Evolutionary conservation across 2,113 vertebrate species (phyloP), one percentile per base, ranked within the genome.

Genomic region (Nannospalax galili): DNA sequence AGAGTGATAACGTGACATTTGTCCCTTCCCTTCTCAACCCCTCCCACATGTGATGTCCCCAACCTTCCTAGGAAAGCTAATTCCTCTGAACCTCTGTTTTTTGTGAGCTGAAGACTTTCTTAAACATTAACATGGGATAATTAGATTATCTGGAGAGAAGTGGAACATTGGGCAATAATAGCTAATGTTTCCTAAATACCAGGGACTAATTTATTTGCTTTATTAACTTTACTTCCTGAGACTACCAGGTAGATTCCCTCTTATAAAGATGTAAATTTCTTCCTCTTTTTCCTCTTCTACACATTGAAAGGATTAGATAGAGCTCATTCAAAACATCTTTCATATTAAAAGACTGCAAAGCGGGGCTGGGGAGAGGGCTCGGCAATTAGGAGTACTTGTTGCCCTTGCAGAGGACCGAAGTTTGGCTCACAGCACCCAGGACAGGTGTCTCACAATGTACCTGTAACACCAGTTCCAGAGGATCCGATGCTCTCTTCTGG

Each of bases 81-180:
- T 81, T 97, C 26, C 52, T 67, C 85, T 72, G 52, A 15, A 90
- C 30, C 32, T 70, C 84, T 72, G 32, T 20, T 95, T 95, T 96
- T 94, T 91, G 84, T 60, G 93, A 84, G 95, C 65, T 70, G 72
- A 87, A 95, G 48, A 28, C 87, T 91, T 96, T 94, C 42, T 74
- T 93, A 30, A 88, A 88, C 94, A 67, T 85, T 93, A 93, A 70
- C 35, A 88, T 35, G 84, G 56, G 80, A 88, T 94, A 88, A 79
- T 93, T 80, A 56, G 14, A n/a, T 90, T 92, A 89, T 84, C 82
- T 94, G 65, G 58, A 94, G 62, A 69, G n/a, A 42, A 93, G 0
- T 19, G 10, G 1, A 70, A 92, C 32, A 62, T 95, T 92, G 81
- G 37, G 77, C 15, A 60, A 60, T 87, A 86, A 90, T n/a, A 74